Conservation (phyloP, 2,797 vertebrate species). For the Propithecus deckenii region DNA sequence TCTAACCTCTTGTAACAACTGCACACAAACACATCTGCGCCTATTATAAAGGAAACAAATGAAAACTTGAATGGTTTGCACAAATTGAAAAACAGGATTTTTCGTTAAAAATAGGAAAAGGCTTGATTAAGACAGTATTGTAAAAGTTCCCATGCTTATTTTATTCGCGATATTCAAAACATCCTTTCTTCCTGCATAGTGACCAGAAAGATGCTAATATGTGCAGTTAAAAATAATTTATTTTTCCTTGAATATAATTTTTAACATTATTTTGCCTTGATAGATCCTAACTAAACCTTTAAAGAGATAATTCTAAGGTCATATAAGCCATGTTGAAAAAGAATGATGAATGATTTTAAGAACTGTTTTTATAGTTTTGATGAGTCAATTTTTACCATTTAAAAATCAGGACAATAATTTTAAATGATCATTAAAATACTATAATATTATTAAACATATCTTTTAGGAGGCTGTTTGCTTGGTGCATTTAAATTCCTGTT, state of each 20-base stretch:
- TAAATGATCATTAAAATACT: constrained; percentile 53
- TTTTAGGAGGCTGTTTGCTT: constrained; percentile 57
- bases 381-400: constrained; percentile 40
- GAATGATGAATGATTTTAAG: constrained; percentile 16
- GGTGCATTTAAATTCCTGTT: constrained; percentile 28
- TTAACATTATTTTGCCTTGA: constrained; percentile 29
- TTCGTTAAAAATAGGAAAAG: constrained; percentile 49
- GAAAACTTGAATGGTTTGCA: constrained; percentile 47
- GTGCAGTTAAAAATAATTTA: constrained; percentile 14
- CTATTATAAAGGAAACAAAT: constrained; percentile 17
- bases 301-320: constrained; percentile 26
- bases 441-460: constrained; percentile 51
- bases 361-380: constrained; percentile 46
- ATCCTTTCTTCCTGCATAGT: neutral
- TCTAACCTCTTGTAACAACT: constrained; percentile 45
- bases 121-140: neutral
- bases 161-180: constrained; percentile 45
- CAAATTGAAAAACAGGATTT: constrained; percentile 41
- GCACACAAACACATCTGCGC: neutral
- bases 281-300: constrained; percentile 37
- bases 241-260: constrained; percentile 33
- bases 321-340: neutral
- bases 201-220: neutral
- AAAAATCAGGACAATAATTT: constrained; percentile 56
- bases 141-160: neutral